phyloP scores from a whole-genome alignment of 2,113 vertebrate genomes.

The Ondatra zibethicus region DNA sequence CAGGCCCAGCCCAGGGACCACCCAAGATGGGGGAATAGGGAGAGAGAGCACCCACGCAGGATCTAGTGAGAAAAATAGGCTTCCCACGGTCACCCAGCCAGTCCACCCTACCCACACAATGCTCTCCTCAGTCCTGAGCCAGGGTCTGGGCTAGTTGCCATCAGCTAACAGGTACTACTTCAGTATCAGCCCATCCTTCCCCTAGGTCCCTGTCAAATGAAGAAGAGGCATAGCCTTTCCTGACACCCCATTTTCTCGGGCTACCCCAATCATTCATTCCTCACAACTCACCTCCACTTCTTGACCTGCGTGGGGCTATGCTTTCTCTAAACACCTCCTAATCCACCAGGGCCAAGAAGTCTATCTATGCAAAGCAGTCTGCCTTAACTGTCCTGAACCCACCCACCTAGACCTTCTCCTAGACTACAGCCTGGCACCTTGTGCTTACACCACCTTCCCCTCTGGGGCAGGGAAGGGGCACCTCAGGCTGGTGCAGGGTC shows the following conservation, averaged over 20 bases:
- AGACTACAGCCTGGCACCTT: neutral
- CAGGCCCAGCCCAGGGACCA: conserved; percentile 49
- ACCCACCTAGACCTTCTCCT: neutral
- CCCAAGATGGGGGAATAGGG: neutral
- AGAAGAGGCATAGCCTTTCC: neutral
- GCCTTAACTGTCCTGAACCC: neutral
- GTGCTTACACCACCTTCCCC: neutral
- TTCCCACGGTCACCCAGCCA: neutral
- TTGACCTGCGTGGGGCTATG: neutral
- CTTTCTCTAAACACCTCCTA: conserved; percentile 51
- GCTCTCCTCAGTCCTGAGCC: conserved; percentile 65
- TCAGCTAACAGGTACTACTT: rapidly evolving
- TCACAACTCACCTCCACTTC: neutral
- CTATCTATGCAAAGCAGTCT: neutral
- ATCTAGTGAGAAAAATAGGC: conserved; percentile 54
- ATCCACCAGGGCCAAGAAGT: neutral
- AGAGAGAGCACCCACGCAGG: neutral
- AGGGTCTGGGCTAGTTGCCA: conserved; percentile 58
- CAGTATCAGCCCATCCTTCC: neutral
- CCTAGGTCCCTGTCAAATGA: neutral
- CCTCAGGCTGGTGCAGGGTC: neutral
- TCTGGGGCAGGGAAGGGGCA: neutral
- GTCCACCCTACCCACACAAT: neutral
- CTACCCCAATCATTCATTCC: neutral
- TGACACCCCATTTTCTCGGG: conserved; percentile 4